Base-by-base conservation (phyloP, 2,888 invertebrate genomes). In the Campoplex capitator region DNA sequence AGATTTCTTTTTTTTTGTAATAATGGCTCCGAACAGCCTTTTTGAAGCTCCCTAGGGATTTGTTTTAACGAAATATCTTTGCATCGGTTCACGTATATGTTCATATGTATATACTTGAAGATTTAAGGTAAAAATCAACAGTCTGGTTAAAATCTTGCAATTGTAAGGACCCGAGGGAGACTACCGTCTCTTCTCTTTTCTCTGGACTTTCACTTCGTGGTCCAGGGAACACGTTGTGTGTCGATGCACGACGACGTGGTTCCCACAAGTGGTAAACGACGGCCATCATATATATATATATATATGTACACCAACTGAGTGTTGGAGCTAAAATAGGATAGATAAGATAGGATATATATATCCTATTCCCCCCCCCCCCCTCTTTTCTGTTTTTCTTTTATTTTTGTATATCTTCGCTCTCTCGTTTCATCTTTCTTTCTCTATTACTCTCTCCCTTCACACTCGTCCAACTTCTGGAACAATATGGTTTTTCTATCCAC, bases 191-290 rank as follows among this genome's bases (percentile, higher is more conserved):
- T 48, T 79, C 79, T 86, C 83, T 48, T 74, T 70, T 80, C 77
- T 83, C 67, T 62, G 82, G 91, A 93, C 94, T 94, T 94, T 94
- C 94, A 94, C 94, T 94, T 94, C 93, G 94, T 93, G 93, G 94
- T 93, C 94, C 93, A 94, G 92, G 92, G 93, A 93, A 91, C 93
- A 93, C 93, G 92, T 91, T 91, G 92, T 92, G 92, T 89, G 90
- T 91, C 91, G 91, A 89, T 89, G 90, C 91, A 91, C 92, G 92
- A 92, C 91, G 92, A 87, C 70, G 87, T 84, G 88, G 93, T 93
- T 93, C 93, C 92, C 93, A 93, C 93, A 93, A 93, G 92, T 92
- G 92, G 91, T 91, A 90, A 89, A 90, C 79, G 68, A 82, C 82
- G 56, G 75, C 75, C 48, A 76, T 56, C 75, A 70, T 23, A 23